These are phyloP conservation scores for Notolepis coatsorum DNA, from an alignment of 2,797 vertebrate genomes.

Conservation along the genomic window DNA sequence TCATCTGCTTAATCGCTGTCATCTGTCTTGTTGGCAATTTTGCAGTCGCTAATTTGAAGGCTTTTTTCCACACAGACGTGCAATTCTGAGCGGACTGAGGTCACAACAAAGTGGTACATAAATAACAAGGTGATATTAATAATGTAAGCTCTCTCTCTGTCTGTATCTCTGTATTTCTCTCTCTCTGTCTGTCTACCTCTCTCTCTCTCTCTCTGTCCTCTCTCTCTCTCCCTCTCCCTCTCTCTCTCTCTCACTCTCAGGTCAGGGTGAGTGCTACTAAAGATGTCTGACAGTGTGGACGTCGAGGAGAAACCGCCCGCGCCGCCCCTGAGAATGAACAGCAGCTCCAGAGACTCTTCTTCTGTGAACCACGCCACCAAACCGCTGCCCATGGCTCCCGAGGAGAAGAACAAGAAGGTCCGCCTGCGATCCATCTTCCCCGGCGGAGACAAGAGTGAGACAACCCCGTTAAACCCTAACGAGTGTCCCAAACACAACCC, in stretches of 20 bases:
- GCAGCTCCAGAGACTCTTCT: constrained; percentile 96
- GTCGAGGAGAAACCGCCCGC: constrained; percentile 99
- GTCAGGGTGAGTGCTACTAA: constrained; percentile 91
- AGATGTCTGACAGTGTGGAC: constrained; percentile 98
- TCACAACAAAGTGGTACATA: no score
- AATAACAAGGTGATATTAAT: no score
- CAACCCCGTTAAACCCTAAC: neutral
- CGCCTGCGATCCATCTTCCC: constrained; percentile 99
- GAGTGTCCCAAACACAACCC: no score
- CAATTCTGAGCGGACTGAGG: neutral
- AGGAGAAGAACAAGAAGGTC: constrained; percentile 99
- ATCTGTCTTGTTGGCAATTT: neutral
- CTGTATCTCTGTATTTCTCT: no score
- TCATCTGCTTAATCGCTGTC: no score
- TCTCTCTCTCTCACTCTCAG: no score
- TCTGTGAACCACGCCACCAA: constrained; percentile 95
- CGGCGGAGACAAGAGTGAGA: constrained; percentile 98
- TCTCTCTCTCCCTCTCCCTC: constrained; percentile 17
- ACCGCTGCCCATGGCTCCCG: constrained; percentile 98
- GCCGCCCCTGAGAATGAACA: constrained; percentile 99
- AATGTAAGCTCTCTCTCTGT: neutral
- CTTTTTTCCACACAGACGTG: neutral
- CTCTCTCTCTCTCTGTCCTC: constrained; percentile 2
- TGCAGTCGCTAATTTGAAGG: neutral
- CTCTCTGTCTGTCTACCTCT: constrained; percentile 23